phyloP scores from a whole-genome alignment of 1,140 invertebrate genomes.

The Cheumatopsyche charites region DNA sequence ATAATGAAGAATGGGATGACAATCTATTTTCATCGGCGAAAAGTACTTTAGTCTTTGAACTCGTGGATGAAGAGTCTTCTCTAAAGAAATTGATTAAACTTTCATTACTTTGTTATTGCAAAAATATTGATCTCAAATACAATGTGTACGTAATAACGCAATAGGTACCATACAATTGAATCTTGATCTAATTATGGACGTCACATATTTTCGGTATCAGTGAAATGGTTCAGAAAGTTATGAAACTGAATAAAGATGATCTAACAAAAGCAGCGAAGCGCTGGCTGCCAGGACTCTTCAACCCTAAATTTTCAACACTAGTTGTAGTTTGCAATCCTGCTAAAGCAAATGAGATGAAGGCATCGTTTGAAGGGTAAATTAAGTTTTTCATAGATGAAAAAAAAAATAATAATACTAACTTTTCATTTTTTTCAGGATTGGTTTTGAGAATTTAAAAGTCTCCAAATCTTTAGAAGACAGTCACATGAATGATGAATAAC shows the following conservation, averaged over 20 bases:
- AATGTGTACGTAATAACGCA: slow-evolving; percentile 64
- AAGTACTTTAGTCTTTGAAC: slow-evolving; percentile 83
- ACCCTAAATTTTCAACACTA: slow-evolving; percentile 64
- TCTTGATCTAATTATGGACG: background rate
- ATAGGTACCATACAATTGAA: background rate
- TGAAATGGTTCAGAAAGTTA: slow-evolving; percentile 69
- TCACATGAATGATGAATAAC: slow-evolving; percentile 50
- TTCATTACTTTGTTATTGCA: slow-evolving; percentile 75
- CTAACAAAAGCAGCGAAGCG: slow-evolving; percentile 69
- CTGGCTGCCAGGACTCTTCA: slow-evolving; percentile 73
- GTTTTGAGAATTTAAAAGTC: slow-evolving; percentile 55
- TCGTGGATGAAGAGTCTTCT: slow-evolving; percentile 80
- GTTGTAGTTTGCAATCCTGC: slow-evolving; percentile 78
- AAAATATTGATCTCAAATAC: slow-evolving; percentile 70
- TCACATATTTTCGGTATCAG: slow-evolving; percentile 57
- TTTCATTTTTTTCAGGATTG: slow-evolving; percentile 57
- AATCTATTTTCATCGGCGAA: slow-evolving; percentile 81
- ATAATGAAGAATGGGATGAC: slow-evolving; percentile 69
- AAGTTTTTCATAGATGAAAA: background rate
- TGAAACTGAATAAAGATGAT: slow-evolving; percentile 69
- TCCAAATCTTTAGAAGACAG: slow-evolving; percentile 63
- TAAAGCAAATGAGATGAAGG: slow-evolving; percentile 70
- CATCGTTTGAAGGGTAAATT: slow-evolving; percentile 71
- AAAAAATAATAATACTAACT: slow-evolving; percentile 26
- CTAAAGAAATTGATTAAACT: slow-evolving; percentile 73